Conservation (phyloP, 2,113 vertebrate genomes). For the Centropus unirufus region DNA sequence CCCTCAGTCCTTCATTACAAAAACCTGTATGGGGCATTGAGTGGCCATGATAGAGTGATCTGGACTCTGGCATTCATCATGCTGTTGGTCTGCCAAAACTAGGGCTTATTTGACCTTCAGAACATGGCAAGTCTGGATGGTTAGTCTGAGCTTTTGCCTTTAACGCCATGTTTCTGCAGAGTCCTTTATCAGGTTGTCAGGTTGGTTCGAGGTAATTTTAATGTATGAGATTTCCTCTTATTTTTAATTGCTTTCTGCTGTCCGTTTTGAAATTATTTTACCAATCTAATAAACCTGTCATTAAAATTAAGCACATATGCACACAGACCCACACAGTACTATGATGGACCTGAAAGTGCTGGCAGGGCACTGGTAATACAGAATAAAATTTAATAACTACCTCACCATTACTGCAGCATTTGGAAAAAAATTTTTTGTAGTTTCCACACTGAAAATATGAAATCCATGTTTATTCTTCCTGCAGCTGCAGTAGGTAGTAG, state of each 20-base stretch:
- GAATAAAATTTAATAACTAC: background rate
- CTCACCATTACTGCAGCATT: background rate
- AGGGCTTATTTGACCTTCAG: background rate
- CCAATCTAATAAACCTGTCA: background rate
- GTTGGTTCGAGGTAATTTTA: background rate
- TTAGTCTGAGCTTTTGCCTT: background rate
- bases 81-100: background rate
- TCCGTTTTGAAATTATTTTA: background rate
- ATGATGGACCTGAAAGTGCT: background rate
- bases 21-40: background rate
- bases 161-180: background rate
- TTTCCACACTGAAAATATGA: background rate
- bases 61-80: background rate
- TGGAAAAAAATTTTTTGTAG: background rate
- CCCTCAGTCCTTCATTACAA: background rate
- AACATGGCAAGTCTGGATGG: fast-evolving
- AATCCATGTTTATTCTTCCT: background rate
- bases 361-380: background rate
- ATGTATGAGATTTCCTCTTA: background rate
- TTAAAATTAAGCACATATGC: background rate
- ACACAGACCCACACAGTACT: background rate
- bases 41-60: background rate
- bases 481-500: background rate
- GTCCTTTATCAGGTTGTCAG: background rate
- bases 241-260: background rate